Base-by-base conservation (phyloP, 2,113 vertebrate species). In the Chascanopsetta lugubris region DNA sequence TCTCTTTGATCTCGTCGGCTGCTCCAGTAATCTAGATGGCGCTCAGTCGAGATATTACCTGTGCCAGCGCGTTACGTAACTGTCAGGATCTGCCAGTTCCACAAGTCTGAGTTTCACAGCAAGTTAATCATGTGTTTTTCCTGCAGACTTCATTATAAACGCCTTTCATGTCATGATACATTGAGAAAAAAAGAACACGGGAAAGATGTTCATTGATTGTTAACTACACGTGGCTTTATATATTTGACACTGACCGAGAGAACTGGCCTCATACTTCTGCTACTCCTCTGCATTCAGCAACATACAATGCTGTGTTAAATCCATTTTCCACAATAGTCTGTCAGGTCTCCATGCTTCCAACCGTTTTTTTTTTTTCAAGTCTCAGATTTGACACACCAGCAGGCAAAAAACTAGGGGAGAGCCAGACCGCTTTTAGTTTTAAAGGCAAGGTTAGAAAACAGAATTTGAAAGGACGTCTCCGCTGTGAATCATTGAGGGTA, bases 1-100 rank as follows among this genome's bases (percentile, higher is more conserved):
- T 29, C 32, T 72, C 72, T 79, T 84, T 82, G 72, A 86, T 80
- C 81, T 78, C 63, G 45, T 67, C 71, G 58, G 64, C 65, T 71
- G 74, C 63, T 72, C 73, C 55, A 75, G 69, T 77, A 79, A 77
- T 64, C 76, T 77, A 56, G 53, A 73, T 82, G 79, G 72, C 65
- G 34, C 61, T 57, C 53, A 48, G 53, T 60, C 9, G 27, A 74
- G 27, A 50, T 46, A 61, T 27, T 43, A 69, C 84, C 77, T 78
- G 70, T 69, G 77, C 59, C 73, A 72, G 42, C 38, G 62, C 59
- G n/a, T 45, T 32, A 22, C 1, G 21, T 20, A 40, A 61, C 46
- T 75, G 73, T 80, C 63, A 64, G 60, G 61, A 42, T 30, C 54
- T 61, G 65, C 58, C 69, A 69, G 40, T 30, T 79, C 34, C 54